Evolutionary conservation across 2,888 invertebrate genomes (phyloP), one percentile per base, ranked within the genome.

Genomic region (Brachyptera putata): DNA sequence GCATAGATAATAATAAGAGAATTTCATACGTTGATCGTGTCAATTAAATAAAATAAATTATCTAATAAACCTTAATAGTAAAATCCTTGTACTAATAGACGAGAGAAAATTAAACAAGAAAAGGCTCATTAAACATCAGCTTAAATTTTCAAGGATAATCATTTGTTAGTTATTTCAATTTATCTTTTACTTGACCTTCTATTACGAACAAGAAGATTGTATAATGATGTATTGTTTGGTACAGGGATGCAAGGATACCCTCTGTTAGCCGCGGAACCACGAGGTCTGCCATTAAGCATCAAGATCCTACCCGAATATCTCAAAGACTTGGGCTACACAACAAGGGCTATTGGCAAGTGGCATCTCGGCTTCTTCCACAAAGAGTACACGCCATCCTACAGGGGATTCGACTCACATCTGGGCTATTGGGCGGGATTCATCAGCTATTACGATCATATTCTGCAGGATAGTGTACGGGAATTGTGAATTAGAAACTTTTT

Each of bases 281-380:
- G 75, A 65, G 79, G 78, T 2, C 67, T 80, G 1, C 75, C 76
- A 1, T 69, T 78, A n/a, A 68, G 73, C 25, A 71, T 74, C 61
- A 76, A 71, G 60, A 67, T 78, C n/a, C 68, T 80, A 65, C 78
- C 79, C 0, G 71, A 79, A 65, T 73, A 76, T 67, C 68, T 80
- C 22, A 72, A 74, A 56, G 68, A 71, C 13, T 67, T 77, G 4
- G 77, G 76, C n/a, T 80, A 79, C 66, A n/a, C 58, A 3, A 75
- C 75, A 13, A 76, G 76, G 60, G 72, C 76, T 26, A 74, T 79
- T n/a, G 79, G 79, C 30, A 79, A 79, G 73, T 79, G 79, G 78
- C 79, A 79, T 66, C 68, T 79, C 56, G 79, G 79, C 1, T 76
- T 75, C 68, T 76, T 72, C 65, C 67, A 71, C 14, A 68, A 71